Base-by-base conservation (phyloP, 2,888 invertebrate genomes). In the Tachystola acroxantha region DNA sequence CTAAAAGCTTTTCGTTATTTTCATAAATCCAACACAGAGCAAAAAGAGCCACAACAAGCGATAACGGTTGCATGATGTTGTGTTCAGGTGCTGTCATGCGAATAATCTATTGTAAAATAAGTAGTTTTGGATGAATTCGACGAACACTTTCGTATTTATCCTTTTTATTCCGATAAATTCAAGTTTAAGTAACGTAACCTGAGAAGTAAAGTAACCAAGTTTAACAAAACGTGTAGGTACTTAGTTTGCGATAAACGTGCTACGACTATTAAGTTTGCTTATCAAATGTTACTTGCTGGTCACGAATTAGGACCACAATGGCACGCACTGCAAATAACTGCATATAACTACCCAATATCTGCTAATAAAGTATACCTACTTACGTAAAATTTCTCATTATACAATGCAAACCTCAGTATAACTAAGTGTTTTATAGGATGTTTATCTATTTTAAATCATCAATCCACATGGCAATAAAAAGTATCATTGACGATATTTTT, bases 241-340 rank as follows among this genome's bases (percentile, higher is more conserved):
- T n/a, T n/a, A n/a, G 58, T 63, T 64, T 54, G 52, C 42, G 50
- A 49, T 37, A 58, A 54, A 77, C 79, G 78, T 77, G 79, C 57
- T 45, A 42, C 34, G 66, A 69, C 56, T 76, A 46, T 48, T 48
- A 58, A 61, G 57, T 46, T 48, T 43, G 37, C 47, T 47, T 46
- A 53, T 54, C 53, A 47, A 46, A n/a, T 39, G 50, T 56, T 57
- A 41, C 75, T 6, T n/a, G n/a, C 3, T 57, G 53, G 71, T 76
- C 82, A 78, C 75, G 79, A 73, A 65, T 64, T 55, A 51, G 49
- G 53, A 64, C 63, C 63, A 64, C 49, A 50, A 58, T n/a, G n/a
- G n/a, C 70, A 69, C 69, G 73, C 69, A 58, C 49, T 43, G n/a
- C n/a, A n/a, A n/a, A n/a, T n/a, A 50, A 56, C 59, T 61, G 51